Evolutionary conservation across 2,888 invertebrate genomes (phyloP), one percentile per base, ranked within the genome.

Genomic region (Xanthorhoe spadicearia): DNA sequence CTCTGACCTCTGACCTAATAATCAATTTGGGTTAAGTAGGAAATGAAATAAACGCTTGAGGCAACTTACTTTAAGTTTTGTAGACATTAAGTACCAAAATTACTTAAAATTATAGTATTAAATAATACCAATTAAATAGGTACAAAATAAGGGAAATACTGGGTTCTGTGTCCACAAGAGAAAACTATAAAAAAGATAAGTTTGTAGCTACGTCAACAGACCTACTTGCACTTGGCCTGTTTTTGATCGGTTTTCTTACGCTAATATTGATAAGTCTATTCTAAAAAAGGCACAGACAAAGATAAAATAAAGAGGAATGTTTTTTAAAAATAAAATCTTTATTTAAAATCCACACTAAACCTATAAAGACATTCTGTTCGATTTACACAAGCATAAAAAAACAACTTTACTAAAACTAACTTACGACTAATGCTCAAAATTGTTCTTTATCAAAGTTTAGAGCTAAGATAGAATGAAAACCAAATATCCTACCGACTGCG

Each of bases 281-380:
- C 4, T 10, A 2, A n/a, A n/a, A n/a, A n/a, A n/a, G n/a, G n/a
- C n/a, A n/a, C n/a, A n/a, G n/a, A n/a, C n/a, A n/a, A n/a, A n/a
- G n/a, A n/a, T n/a, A n/a, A n/a, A n/a, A 13, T 13, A 43, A 43
- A 18, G 51, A 55, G 15, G 43, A 46, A 23, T 23, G 38, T n/a
- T 10, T 54, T 54, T 80, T 87, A 85, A 90, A 91, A 92, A 90
- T 89, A 91, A 89, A 90, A 86, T 89, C 84, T 90, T 91, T 92
- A 90, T 89, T 91, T 76, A 86, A 70, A 91, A 87, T 86, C 87
- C 92, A 92, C 91, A 90, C 91, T 83, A 81, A 82, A 84, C 83
- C 80, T 81, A 83, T 84, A 85, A 81, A 87, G 85, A 89, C 85
- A 88, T 85, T 82, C 80, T 79, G 77, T 80, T 82, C 81, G 80